Percentiles rank a stretch among this genome's conserved stretches.
phyloP scores from a whole-genome alignment of 2,113 vertebrate species.

The Trochalopteron elliotii region DNA sequence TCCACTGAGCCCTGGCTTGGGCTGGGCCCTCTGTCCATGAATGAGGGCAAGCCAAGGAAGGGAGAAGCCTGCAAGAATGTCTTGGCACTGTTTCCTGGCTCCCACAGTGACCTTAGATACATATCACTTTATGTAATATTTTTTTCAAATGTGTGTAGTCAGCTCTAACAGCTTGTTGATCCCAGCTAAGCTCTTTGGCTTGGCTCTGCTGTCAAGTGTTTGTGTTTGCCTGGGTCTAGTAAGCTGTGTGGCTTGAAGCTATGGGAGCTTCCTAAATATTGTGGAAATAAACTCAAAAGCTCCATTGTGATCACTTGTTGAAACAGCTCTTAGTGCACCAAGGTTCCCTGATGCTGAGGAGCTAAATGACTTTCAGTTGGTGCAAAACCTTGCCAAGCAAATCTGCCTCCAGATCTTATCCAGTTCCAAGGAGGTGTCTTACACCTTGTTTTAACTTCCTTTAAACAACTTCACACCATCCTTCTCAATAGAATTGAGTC shows the following conservation, averaged over 20 bases:
- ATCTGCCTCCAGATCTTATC: background rate
- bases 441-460: background rate
- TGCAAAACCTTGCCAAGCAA: background rate
- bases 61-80: slow-evolving; percentile 47
- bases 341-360: background rate
- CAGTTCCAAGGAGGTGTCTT: background rate
- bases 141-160: slow-evolving; percentile 61
- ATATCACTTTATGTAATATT: slow-evolving; percentile 47
- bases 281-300: slow-evolving; percentile 28
- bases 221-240: background rate
- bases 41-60: slow-evolving; percentile 40
- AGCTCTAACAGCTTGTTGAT: slow-evolving; percentile 37
- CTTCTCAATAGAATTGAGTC: background rate
- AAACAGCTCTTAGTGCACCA: background rate
- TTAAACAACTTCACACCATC: background rate
- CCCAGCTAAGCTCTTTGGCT: slow-evolving; percentile 34
- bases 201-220: slow-evolving; percentile 38
- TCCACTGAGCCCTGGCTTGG: background rate
- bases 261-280: background rate
- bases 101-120: slow-evolving; percentile 67
- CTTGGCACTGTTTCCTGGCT: slow-evolving; percentile 58
- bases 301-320: slow-evolving; percentile 10
- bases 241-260: slow-evolving; percentile 1
- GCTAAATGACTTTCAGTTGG: background rate
- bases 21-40: background rate